Conservation (phyloP, 1,140 invertebrate genomes). For the Pseudobourletiella spinata region DNA sequence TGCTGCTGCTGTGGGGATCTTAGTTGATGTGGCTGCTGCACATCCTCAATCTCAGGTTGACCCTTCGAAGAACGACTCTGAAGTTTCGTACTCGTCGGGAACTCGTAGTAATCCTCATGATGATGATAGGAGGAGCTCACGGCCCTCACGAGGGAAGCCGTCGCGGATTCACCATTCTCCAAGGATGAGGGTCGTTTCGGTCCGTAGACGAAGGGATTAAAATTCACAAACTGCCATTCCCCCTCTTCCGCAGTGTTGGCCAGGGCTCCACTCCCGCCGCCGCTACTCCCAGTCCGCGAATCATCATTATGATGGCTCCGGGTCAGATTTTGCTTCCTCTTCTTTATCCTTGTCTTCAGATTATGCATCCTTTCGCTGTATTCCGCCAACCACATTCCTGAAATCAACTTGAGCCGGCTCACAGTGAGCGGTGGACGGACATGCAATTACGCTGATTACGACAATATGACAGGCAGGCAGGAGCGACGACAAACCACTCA, state of each 20-base stretch:
- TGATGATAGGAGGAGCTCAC: neutral
- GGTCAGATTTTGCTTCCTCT: slow-evolving; percentile 39
- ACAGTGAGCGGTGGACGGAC: no score
- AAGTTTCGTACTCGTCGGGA: slow-evolving; percentile 33
- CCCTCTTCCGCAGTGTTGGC: slow-evolving; percentile 15
- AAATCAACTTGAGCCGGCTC: no score
- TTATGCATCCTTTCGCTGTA: slow-evolving; percentile 41
- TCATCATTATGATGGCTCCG: slow-evolving; percentile 17
- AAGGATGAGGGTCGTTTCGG: slow-evolving; percentile 10
- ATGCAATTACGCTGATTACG: no score
- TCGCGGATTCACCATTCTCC: neutral
- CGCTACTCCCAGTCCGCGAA: no score
- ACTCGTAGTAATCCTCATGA: slow-evolving; percentile 35
- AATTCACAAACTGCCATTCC: slow-evolving; percentile 44
- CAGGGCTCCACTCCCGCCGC: slow-evolving; percentile 4
- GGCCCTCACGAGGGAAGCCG: neutral
- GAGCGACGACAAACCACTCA: no score
- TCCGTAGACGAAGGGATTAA: slow-evolving; percentile 40
- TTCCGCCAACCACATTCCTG: slow-evolving; percentile 41
- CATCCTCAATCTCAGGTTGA: no score
- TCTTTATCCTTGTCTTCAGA: slow-evolving; percentile 41
- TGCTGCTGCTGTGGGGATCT: neutral
- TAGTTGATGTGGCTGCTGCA: neutral
- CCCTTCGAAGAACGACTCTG: no score
- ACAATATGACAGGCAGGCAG: no score